Evolutionary conservation across 2,888 invertebrate species (phyloP), one percentile per base, ranked within the genome.

Genomic region (Panzeria rudis): DNA sequence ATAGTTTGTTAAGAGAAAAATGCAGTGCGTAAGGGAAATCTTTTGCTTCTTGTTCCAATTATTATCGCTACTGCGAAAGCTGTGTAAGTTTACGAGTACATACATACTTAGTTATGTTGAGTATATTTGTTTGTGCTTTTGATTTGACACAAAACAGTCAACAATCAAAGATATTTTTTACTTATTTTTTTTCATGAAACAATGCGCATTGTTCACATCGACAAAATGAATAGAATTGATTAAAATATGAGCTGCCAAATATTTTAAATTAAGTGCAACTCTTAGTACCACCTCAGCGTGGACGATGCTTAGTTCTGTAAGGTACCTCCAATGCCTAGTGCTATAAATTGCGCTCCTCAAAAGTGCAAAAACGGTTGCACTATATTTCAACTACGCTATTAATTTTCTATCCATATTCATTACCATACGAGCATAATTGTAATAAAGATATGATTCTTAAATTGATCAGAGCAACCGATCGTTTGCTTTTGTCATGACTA

Each of bases 121-220:
- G 29, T 61, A 44, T 68, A 44, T 69, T 66, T 59, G 61, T 66
- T 29, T n/a, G 23, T 47, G 52, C 44, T 20, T 54, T 13, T 20
- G 47, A 56, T 77, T 72, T 83, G 83, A 83, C 71, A 77, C 38
- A 83, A 59, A 77, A 66, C 59, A 77, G 77, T 41, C 71, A 66
- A 61, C 59, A 72, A 72, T 72, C 59, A 77, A 66, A 54, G 71
- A 44, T 73, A 4, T 5, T 38, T 38, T 8, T 9, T 15, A n/a
- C n/a, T n/a, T n/a, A n/a, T n/a, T 47, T 50, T 20, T 44, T 29
- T 3, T 25, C 15, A 29, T n/a, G 66, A 7, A 62, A 17, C 29
- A 47, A 29, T 38, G 52, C 38, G 50, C 59, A 68, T 52, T 68
- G 17, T 61, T 20, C 13, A 20, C 52, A 17, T 25, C 54, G 6